phyloP scores from a whole-genome alignment of 2,113 vertebrate genomes.

The Chionis minor region DNA sequence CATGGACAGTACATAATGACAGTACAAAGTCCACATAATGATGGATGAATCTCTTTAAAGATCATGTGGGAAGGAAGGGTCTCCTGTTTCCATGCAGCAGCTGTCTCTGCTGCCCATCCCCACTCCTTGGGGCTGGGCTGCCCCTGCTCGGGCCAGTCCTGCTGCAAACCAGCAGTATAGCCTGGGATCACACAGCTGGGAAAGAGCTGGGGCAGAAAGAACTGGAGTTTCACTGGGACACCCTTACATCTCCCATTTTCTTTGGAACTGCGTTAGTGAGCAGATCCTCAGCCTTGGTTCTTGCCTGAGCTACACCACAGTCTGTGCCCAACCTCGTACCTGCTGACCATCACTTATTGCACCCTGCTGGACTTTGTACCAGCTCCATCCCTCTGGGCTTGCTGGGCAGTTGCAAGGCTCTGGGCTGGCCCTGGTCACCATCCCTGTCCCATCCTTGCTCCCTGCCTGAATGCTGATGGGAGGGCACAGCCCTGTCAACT shows the following conservation, averaged over 20 bases:
- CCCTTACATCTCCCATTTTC: neutral
- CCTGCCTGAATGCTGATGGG: neutral
- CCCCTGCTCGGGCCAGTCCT: neutral
- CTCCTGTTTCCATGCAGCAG: neutral
- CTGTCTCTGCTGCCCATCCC: fast-evolving
- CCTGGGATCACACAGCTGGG: neutral
- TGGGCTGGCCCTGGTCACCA: neutral
- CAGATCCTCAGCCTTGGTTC: neutral
- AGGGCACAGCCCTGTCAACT: neutral
- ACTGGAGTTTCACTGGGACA: neutral
- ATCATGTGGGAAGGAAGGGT: fast-evolving
- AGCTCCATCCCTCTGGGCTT: neutral
- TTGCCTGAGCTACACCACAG: neutral
- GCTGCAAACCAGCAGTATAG: neutral
- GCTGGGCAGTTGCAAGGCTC: neutral
- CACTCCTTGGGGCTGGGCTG: neutral
- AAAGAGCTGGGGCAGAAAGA: neutral
- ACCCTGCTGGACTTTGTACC: neutral
- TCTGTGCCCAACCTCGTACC: neutral
- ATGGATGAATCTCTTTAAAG: neutral
- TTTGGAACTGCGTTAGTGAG: neutral
- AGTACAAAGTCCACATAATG: too few species aligned
- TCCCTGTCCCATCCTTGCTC: too few species aligned
- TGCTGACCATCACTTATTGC: neutral
- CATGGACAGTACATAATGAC: neutral